Conservation (phyloP, 1,140 invertebrate species). For the Dinoponera quadriceps region DNA sequence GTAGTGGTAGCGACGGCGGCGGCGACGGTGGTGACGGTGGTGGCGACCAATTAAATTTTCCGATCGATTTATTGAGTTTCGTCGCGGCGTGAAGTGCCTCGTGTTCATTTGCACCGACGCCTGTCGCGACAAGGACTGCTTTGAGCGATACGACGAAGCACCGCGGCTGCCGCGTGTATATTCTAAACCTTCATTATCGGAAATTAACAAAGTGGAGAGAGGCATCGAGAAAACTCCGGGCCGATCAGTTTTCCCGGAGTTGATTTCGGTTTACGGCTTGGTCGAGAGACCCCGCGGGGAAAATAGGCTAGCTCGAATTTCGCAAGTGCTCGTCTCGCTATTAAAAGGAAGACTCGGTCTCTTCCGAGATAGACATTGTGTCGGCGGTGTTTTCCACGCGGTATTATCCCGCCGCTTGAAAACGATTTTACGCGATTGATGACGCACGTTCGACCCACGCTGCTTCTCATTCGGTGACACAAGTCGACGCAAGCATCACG, state of each 20-base stretch:
- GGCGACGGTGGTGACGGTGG: too few species aligned
- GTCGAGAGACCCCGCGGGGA: too few species aligned
- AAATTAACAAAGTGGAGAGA: not conserved
- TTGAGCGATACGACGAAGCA: not conserved
- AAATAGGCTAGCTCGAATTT: not conserved
- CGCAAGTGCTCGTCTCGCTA: not conserved
- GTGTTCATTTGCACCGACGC: not conserved
- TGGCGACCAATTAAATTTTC: slow-evolving; percentile 51
- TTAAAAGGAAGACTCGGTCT: not conserved
- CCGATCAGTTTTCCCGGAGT: too few species aligned
- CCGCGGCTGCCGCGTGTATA: not conserved
- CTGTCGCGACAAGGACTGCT: slow-evolving; percentile 16
- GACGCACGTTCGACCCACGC: not conserved
- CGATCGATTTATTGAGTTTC: slow-evolving; percentile 51
- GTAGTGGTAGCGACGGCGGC: too few species aligned
- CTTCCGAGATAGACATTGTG: not conserved
- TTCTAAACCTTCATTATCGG: not conserved
- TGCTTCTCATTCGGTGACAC: too few species aligned
- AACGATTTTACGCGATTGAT: not conserved
- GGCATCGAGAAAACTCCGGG: too few species aligned
- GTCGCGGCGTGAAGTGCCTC: not conserved
- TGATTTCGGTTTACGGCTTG: too few species aligned
- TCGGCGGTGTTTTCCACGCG: not conserved
- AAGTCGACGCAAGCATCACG: too few species aligned
- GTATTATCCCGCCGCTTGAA: not conserved